Conservation (phyloP, 2,888 invertebrate genomes). For the Spatulosminthurus flaviceps region DNA sequence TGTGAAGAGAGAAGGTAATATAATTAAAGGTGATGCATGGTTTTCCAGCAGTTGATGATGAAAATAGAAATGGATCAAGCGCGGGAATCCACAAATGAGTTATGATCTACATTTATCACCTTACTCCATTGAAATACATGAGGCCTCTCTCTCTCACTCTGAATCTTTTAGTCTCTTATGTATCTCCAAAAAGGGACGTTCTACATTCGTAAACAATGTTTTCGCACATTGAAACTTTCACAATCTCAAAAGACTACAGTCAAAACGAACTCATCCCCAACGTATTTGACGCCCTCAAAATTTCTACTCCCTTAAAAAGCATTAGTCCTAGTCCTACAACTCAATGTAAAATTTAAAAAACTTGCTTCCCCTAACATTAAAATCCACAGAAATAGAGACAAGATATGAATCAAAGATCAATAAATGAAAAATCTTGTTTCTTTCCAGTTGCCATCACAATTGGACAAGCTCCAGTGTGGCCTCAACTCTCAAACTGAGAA, state of each 20-base stretch:
- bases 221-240: too few relatives aligned
- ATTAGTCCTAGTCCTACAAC: too few relatives aligned
- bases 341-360: too few relatives aligned
- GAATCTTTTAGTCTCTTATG: background rate
- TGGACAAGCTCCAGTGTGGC: constrained; percentile 6
- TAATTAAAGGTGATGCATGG: constrained; percentile 63
- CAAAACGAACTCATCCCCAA: too few relatives aligned
- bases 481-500: background rate
- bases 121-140: constrained; percentile 33
- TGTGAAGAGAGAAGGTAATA: constrained; percentile 55
- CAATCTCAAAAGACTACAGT: too few relatives aligned
- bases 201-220: too few relatives aligned
- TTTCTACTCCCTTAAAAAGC: too few relatives aligned
- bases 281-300: too few relatives aligned
- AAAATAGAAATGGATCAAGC: constrained; percentile 63
- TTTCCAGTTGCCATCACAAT: background rate
- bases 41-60: constrained; percentile 61
- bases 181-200: too few relatives aligned
- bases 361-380: too few relatives aligned
- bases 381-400: background rate
- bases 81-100: constrained; percentile 59
- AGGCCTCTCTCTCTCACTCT: too few relatives aligned
- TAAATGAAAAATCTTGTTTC: background rate
- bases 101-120: constrained; percentile 56
- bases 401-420: background rate